These are phyloP conservation scores for Trematomus bernacchii DNA, from an alignment of 2,797 vertebrate genomes.

Conservation along the genomic window DNA sequence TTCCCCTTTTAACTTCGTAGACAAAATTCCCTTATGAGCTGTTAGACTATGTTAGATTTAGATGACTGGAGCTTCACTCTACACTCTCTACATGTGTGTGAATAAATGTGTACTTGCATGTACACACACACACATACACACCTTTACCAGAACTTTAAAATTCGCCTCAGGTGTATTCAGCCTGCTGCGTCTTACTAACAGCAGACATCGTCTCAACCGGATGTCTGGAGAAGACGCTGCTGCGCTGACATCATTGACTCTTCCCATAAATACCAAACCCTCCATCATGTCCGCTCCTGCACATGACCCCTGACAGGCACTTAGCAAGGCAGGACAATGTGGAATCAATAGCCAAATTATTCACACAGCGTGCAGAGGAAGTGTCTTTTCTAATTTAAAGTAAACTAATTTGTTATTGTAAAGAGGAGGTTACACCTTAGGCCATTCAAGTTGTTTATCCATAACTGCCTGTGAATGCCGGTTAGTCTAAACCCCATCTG, in stretches of 20 bases:
- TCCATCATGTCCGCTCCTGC: slow-evolving; percentile 40
- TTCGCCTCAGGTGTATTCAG: slow-evolving; percentile 43
- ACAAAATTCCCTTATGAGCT: slow-evolving; percentile 26
- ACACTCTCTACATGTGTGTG: slow-evolving; percentile 26
- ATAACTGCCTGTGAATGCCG: slow-evolving; percentile 41
- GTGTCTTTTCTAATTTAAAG: slow-evolving; percentile 54
- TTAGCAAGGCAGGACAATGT: slow-evolving; percentile 35
- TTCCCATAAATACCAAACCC: slow-evolving; percentile 61
- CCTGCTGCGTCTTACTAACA: slow-evolving; percentile 43
- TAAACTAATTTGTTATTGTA: slow-evolving; percentile 69
- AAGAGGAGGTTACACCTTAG: slow-evolving; percentile 52
- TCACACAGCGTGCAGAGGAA: slow-evolving; percentile 53
- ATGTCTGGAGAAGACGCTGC: slow-evolving; percentile 72
- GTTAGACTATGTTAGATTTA: slow-evolving; percentile 31
- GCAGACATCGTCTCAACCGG: slow-evolving; percentile 69
- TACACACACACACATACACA: slow-evolving; percentile 23
- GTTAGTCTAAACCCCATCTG: slow-evolving; percentile 72
- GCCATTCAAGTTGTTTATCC: slow-evolving; percentile 63
- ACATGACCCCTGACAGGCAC: slow-evolving; percentile 47
- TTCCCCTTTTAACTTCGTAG: slow-evolving; percentile 47
- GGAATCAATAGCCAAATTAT: slow-evolving; percentile 60
- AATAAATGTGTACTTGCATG: slow-evolving; percentile 19
- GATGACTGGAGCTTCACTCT: slow-evolving; percentile 44
- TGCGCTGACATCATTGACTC: slow-evolving; percentile 57
- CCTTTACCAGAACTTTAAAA: slow-evolving; percentile 34